A percentile compares a stretch with the other conserved stretches of the same genome.
These are phyloP conservation scores for Drosophila affinis DNA, from an alignment of 2,888 invertebrate genomes.

Conservation along the genomic window DNA sequence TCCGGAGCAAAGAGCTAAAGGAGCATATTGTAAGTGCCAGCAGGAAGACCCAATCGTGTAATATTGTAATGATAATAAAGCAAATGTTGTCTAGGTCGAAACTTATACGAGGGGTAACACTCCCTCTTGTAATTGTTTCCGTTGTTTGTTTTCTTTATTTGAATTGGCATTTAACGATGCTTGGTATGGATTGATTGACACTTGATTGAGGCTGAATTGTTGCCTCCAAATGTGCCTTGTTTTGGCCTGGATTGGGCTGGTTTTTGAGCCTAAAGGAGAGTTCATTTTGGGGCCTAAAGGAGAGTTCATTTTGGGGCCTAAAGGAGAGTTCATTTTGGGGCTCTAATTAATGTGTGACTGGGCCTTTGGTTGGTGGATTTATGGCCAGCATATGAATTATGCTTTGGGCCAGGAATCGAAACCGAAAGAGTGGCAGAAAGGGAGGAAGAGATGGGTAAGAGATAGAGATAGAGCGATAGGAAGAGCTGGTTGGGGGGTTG, in stretches of 20 bases:
- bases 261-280: slow-evolving; percentile 24
- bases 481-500: background rate
- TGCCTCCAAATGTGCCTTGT: slow-evolving; percentile 62
- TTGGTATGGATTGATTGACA: slow-evolving; percentile 78
- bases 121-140: slow-evolving; percentile 59
- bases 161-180: slow-evolving; percentile 58
- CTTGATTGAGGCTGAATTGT: slow-evolving; percentile 63
- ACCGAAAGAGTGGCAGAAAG: background rate
- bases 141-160: slow-evolving; percentile 53
- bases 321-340: slow-evolving; percentile 30
- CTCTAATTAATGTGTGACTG: slow-evolving; percentile 69
- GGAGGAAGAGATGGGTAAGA: background rate
- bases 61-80: background rate
- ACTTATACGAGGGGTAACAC: background rate
- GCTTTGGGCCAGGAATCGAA: slow-evolving; percentile 40
- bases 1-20: slow-evolving; percentile 91
- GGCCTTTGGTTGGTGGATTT: slow-evolving; percentile 62
- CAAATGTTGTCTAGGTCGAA: background rate
- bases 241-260: slow-evolving; percentile 37
- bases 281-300: slow-evolving; percentile 24
- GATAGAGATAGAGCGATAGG: background rate
- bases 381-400: slow-evolving; percentile 77
- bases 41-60: too few species aligned
- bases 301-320: slow-evolving; percentile 26
- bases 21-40: slow-evolving; percentile 90